phyloP scores from a whole-genome alignment of 2,113 vertebrate genomes.

The Sphaerodactylus townsendi region DNA sequence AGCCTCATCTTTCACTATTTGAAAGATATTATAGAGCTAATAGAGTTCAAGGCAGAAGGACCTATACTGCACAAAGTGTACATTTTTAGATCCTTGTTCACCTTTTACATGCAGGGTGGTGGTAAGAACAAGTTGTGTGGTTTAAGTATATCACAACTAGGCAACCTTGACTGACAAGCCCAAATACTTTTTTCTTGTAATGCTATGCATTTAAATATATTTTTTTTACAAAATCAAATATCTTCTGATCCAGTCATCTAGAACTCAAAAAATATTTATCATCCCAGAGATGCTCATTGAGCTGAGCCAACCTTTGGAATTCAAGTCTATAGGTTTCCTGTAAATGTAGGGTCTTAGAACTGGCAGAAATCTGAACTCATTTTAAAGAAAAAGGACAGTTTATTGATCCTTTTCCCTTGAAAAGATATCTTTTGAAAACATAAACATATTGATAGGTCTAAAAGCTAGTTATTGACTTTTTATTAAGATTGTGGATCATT shows the following conservation, averaged over 20 bases:
- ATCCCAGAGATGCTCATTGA: background rate
- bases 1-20: background rate
- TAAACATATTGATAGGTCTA: constrained; percentile 21
- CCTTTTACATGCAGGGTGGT: background rate
- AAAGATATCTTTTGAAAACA: constrained; percentile 12
- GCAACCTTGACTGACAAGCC: background rate
- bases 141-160: background rate
- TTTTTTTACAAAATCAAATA: background rate
- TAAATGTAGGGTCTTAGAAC: background rate
- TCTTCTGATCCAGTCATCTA: background rate
- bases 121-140: background rate
- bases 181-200: no score
- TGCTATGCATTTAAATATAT: background rate
- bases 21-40: background rate
- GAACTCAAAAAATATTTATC: background rate
- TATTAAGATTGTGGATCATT: background rate
- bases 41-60: background rate
- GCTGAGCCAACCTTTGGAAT: background rate
- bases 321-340: constrained; percentile 8
- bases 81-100: background rate
- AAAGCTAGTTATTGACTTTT: constrained; percentile 26
- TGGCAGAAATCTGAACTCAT: constrained; percentile 1
- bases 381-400: background rate
- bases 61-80: background rate
- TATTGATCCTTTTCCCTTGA: constrained; percentile 22